Conservation (phyloP, 2,888 invertebrate species). For the Epinotia ramella region DNA sequence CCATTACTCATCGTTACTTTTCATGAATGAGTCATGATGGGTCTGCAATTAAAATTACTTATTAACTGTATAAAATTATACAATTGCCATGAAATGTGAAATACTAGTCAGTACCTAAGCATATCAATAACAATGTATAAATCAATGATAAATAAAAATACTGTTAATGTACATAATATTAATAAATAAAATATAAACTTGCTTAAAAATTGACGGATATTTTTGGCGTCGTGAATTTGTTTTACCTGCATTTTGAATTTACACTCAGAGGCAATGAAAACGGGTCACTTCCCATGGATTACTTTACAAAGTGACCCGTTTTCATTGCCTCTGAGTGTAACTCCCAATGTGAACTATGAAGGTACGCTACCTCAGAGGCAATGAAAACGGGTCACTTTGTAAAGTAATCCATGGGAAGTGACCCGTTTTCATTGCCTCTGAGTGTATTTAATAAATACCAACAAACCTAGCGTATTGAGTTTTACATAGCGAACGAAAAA, state of each 20-base stretch:
- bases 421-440: too few species aligned
- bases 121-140: slow-evolving; percentile 71
- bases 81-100: slow-evolving; percentile 37
- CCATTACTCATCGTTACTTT: background rate
- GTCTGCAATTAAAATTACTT: background rate
- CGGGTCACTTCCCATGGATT: too few species aligned
- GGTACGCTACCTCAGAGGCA: too few species aligned
- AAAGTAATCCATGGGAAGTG: too few species aligned
- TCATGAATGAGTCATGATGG: background rate
- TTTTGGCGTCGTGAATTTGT: background rate
- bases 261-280: too few species aligned
- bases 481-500: background rate
- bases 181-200: slow-evolving; percentile 16
- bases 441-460: background rate
- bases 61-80: slow-evolving; percentile 20
- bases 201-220: background rate
- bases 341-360: too few species aligned
- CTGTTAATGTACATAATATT: slow-evolving; percentile 53
- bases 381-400: too few species aligned
- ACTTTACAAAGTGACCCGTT: too few species aligned
- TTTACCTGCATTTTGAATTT: background rate
- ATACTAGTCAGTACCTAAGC: slow-evolving; percentile 63
- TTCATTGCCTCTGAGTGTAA: too few species aligned
- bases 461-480: background rate
- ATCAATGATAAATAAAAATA: slow-evolving; percentile 47